These are phyloP conservation scores for Odontomyia ornata DNA, from an alignment of 2,888 invertebrate genomes.

Conservation along the genomic window DNA sequence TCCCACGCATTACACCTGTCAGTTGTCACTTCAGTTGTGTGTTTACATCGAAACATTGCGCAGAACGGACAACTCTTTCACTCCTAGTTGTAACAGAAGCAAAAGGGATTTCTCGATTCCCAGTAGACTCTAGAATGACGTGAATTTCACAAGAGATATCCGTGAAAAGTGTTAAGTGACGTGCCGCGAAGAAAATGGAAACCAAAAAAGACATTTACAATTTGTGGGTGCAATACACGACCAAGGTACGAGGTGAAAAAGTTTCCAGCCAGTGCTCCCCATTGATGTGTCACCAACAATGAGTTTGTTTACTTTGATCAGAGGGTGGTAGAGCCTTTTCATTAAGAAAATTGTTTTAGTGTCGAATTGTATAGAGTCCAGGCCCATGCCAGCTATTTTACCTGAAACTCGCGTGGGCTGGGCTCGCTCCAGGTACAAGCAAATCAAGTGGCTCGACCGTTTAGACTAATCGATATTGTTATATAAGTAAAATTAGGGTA, in stretches of 20 bases:
- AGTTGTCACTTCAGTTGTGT: constrained; percentile 8
- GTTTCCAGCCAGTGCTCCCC: neutral
- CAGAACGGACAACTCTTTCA: constrained; percentile 1
- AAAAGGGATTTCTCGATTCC: neutral
- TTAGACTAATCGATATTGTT: constrained; percentile 33
- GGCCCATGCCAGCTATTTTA: neutral
- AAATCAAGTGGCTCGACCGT: neutral
- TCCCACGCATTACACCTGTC: neutral
- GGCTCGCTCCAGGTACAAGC: neutral
- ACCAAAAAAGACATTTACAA: constrained; percentile 66
- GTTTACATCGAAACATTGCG: constrained; percentile 38
- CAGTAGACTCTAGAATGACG: neutral
- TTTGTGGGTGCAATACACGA: constrained; percentile 67
- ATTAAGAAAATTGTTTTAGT: neutral
- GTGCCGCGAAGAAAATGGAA: constrained; percentile 55
- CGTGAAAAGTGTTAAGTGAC: neutral
- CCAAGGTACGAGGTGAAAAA: constrained; percentile 61
- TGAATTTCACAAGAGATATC: neutral
- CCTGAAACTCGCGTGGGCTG: neutral
- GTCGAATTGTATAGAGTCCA: neutral
- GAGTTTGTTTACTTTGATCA: constrained; percentile 38
- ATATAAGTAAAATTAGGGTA: constrained; percentile 5
- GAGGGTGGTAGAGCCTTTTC: neutral
- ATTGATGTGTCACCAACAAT: constrained; percentile 34
- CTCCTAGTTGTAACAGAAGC: neutral